phyloP scores from a whole-genome alignment of 2,113 vertebrate species.

The Rhinogobius similis region DNA sequence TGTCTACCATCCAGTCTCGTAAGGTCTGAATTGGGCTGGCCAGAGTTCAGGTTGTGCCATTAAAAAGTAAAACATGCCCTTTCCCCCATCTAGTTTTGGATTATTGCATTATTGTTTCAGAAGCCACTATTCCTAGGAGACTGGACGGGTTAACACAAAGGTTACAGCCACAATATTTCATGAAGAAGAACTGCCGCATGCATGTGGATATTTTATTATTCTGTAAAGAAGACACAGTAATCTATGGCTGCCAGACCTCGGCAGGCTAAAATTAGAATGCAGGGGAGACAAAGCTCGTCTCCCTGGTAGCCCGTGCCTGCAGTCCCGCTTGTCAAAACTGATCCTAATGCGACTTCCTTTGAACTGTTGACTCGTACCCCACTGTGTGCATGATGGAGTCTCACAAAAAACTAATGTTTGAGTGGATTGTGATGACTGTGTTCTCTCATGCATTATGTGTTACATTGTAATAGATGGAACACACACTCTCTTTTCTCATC shows the following conservation, averaged over 20 bases:
- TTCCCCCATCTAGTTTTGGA: not conserved
- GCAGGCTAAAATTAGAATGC: slow-evolving; percentile 59
- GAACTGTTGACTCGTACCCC: slow-evolving; percentile 12
- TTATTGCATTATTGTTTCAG: not conserved
- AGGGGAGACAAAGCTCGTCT: slow-evolving; percentile 49
- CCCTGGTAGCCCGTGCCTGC: slow-evolving; percentile 49
- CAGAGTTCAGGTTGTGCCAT: not conserved
- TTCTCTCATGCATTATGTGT: slow-evolving; percentile 1
- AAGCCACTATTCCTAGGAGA: slow-evolving; percentile 5
- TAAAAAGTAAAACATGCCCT: not conserved
- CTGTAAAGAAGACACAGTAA: slow-evolving; percentile 38
- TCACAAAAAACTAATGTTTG: slow-evolving; percentile 20
- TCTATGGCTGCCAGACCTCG: slow-evolving; percentile 43
- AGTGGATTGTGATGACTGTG: slow-evolving; percentile 16
- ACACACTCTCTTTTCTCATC: slow-evolving; percentile 18
- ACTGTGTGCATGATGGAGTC: slow-evolving; percentile 21
- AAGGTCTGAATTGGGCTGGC: not conserved
- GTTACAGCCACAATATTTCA: slow-evolving; percentile 13
- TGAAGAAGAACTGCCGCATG: not conserved
- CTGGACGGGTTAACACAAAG: slow-evolving; percentile 7
- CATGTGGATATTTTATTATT: slow-evolving; percentile 43
- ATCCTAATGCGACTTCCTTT: slow-evolving; percentile 19
- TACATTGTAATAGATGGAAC: slow-evolving; percentile 11
- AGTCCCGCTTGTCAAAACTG: slow-evolving; percentile 51
- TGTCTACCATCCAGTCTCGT: not conserved